phyloP scores from a whole-genome alignment of 2,888 invertebrate genomes.

The Muscina levida region DNA sequence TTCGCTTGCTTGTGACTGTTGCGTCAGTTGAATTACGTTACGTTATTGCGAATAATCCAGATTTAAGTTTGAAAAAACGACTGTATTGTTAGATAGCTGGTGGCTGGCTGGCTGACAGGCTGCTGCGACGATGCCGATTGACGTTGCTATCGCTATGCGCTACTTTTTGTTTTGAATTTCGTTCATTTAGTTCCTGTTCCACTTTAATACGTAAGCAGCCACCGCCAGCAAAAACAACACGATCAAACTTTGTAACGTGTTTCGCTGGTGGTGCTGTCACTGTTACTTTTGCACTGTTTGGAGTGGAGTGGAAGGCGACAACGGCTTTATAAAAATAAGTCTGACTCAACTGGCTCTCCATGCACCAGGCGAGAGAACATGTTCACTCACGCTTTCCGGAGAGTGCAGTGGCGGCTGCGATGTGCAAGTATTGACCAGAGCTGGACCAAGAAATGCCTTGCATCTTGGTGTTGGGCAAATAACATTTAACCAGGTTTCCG shows the following conservation, averaged over 20 bases:
- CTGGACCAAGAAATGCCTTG: background rate
- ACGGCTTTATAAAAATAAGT: constrained; percentile 42
- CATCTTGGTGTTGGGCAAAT: constrained; percentile 21
- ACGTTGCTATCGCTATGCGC: constrained; percentile 2
- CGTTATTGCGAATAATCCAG: constrained; percentile 63
- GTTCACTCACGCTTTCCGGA: background rate
- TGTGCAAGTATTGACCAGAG: constrained; percentile 47
- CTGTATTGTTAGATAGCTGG: constrained; percentile 23
- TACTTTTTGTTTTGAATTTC: constrained; percentile 37
- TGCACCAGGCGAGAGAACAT: background rate
- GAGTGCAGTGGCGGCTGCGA: background rate
- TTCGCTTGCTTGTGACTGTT: constrained; percentile 45
- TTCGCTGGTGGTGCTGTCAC: background rate
- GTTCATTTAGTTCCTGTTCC: constrained; percentile 67
- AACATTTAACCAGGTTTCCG: constrained; percentile 6
- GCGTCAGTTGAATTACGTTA: constrained; percentile 62
- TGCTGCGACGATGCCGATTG: background rate
- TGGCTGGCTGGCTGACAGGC: constrained; percentile 9
- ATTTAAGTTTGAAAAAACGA: constrained; percentile 55
- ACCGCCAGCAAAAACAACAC: constrained; percentile 49
- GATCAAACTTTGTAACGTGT: constrained; percentile 38
- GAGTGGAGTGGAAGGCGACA: background rate
- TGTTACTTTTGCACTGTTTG: background rate
- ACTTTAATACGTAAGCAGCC: constrained; percentile 49
- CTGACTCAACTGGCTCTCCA: constrained; percentile 42